Conservation (phyloP, 2,113 vertebrate genomes). For the Pogona vitticeps region DNA sequence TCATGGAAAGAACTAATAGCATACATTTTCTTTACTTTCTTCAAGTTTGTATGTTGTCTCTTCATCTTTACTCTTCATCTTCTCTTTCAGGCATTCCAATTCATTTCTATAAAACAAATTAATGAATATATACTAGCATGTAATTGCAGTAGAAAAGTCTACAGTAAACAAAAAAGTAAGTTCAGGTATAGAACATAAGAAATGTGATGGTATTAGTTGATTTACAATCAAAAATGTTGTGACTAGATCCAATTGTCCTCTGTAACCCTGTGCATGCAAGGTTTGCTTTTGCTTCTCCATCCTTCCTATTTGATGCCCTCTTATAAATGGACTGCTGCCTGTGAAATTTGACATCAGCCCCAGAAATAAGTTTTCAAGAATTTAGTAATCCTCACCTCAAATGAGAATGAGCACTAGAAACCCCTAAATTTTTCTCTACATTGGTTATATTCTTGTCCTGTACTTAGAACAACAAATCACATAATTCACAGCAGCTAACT, state of each 20-base stretch:
- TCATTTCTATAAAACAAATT: conserved; percentile 76
- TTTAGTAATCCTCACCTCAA: too few species aligned
- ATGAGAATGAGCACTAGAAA: too few species aligned
- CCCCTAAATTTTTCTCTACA: too few species aligned
- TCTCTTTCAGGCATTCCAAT: conserved; percentile 72
- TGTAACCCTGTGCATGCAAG: not conserved
- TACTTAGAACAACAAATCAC: too few species aligned
- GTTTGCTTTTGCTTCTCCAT: not conserved
- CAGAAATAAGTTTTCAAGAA: too few species aligned
- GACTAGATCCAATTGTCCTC: too few species aligned
- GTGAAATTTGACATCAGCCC: too few species aligned
- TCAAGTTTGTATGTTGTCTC: conserved; percentile 79
- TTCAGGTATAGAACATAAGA: not conserved
- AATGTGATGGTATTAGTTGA: not conserved
- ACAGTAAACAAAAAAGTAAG: not conserved
- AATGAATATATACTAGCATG: conserved; percentile 20
- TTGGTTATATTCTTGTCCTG: too few species aligned
- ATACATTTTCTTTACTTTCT: conserved; percentile 83
- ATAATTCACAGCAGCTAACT: too few species aligned
- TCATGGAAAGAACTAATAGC: conserved; percentile 34
- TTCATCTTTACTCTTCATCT: conserved; percentile 74
- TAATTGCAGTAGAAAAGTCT: not conserved
- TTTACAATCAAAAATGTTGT: not conserved
- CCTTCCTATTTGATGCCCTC: not conserved
- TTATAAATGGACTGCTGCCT: not conserved